A percentile compares a stretch with the other conserved stretches of the same genome.
phyloP scores from a whole-genome alignment of 2,797 vertebrate species.

The Galago senegalensis region DNA sequence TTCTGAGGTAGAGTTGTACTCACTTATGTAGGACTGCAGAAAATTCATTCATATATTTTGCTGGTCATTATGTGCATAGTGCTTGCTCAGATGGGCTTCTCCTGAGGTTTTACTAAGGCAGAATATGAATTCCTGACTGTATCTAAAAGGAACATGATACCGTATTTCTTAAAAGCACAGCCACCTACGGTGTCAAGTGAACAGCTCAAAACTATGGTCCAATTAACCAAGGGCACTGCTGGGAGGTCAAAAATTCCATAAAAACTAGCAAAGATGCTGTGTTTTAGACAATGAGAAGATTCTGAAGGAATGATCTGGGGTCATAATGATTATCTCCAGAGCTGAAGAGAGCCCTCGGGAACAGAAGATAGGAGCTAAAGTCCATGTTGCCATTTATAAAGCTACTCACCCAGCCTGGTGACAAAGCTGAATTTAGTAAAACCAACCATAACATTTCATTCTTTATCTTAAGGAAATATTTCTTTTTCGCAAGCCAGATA shows the following conservation, averaged over 20 bases:
- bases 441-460: not conserved
- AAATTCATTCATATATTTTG: constrained; percentile 58
- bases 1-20: constrained; percentile 50
- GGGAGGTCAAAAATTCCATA: constrained; percentile 45
- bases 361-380: not conserved
- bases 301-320: constrained; percentile 37
- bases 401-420: not conserved
- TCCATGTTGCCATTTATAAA: constrained; percentile 53
- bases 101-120: constrained; percentile 45
- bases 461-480: not conserved
- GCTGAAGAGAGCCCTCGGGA: not conserved
- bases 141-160: not conserved
- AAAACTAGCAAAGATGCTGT: constrained; percentile 24
- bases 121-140: not conserved
- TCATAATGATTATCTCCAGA: constrained; percentile 60
- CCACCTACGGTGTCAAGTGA: constrained; percentile 40
- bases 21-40: not conserved
- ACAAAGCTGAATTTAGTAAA: constrained; percentile 33
- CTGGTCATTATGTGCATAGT: not conserved
- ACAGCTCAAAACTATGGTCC: constrained; percentile 64
- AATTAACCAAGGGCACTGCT: constrained; percentile 55
- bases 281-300: constrained; percentile 64
- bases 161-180: constrained; percentile 61
- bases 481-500: not conserved
- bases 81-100: constrained; percentile 46